These are phyloP conservation scores for Drosophila meridionalis DNA, from an alignment of 2,888 invertebrate genomes.

Conservation along the genomic window DNA sequence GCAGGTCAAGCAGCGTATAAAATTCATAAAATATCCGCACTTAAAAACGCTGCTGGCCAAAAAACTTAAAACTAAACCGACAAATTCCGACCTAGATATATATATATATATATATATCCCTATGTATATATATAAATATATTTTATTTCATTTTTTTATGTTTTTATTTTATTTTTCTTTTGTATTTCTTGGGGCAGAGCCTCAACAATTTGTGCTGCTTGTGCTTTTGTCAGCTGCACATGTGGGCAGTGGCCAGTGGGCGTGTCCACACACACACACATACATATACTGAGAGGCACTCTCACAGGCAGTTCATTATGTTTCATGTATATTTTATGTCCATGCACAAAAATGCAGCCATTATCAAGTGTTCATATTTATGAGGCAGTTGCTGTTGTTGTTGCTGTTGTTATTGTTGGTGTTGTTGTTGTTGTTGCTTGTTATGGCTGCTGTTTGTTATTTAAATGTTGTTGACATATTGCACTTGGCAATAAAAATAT, in stretches of 20 bases:
- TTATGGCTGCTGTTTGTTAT: conserved; percentile 27
- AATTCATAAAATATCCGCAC: conserved; percentile 81
- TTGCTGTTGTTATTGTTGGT: conserved; percentile 25
- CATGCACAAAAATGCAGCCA: conserved; percentile 37
- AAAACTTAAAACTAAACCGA: conserved; percentile 51
- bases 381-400: conserved; percentile 28
- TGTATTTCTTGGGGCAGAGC: conserved; percentile 26
- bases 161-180: conserved; percentile 40
- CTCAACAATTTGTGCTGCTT: conserved; percentile 38
- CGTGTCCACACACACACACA: conserved; percentile 27
- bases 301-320: conserved; percentile 46
- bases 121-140: neutral
- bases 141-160: conserved; percentile 31
- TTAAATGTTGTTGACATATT: conserved; percentile 56
- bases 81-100: neutral
- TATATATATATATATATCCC: neutral
- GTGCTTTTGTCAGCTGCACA: conserved; percentile 76
- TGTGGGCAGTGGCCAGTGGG: conserved; percentile 45
- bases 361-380: conserved; percentile 56
- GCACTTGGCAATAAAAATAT: conserved; percentile 36
- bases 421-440: conserved; percentile 14
- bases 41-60: conserved; percentile 62
- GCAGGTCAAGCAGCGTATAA: conserved; percentile 75
- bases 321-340: conserved; percentile 53
- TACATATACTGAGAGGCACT: neutral